Percentiles rank a stretch among this genome's conserved stretches.
Evolutionary conservation across 2,888 invertebrate genomes (phyloP).

Genomic region (Itoplectis maculator): DNA sequence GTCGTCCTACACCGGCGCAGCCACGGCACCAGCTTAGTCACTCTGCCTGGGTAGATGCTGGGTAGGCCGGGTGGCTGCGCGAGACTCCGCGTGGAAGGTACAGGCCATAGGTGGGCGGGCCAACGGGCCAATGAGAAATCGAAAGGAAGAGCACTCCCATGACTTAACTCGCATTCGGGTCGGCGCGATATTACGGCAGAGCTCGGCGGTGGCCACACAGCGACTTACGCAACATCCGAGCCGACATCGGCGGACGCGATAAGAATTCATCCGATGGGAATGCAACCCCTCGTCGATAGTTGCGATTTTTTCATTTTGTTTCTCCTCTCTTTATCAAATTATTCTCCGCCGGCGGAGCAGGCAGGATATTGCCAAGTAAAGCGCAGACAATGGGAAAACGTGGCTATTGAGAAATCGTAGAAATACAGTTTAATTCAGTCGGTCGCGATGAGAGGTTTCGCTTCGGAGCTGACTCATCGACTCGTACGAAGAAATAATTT

Average conservation of each 20-base stretch:
- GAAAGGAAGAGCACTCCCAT: conserved; percentile 73
- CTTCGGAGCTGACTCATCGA: background rate
- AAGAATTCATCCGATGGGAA: conserved; percentile 55
- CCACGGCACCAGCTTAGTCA: conserved; percentile 60
- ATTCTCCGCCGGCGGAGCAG: background rate
- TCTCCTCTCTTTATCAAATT: background rate
- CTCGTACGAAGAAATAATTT: background rate
- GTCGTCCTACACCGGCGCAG: conserved; percentile 67
- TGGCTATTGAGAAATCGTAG: conserved; percentile 2
- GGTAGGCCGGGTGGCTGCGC: conserved; percentile 51
- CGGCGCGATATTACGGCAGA: conserved; percentile 51
- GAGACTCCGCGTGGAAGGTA: conserved; percentile 54
- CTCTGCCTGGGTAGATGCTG: conserved; percentile 47
- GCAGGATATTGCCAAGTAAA: conserved; percentile 32
- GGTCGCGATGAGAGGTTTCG: background rate
- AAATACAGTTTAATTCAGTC: background rate
- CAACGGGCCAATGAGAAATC: conserved; percentile 67
- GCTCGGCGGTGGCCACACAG: background rate
- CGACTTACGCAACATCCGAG: conserved; percentile 55
- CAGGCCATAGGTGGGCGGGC: conserved; percentile 68
- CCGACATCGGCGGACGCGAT: conserved; percentile 35
- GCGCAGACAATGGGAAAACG: background rate
- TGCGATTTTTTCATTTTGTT: conserved; percentile 20
- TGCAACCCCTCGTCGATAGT: conserved; percentile 33
- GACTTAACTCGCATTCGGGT: conserved; percentile 60